These are phyloP conservation scores for Patella depressa DNA, from an alignment of 2,888 invertebrate genomes.

Conservation along the genomic window DNA sequence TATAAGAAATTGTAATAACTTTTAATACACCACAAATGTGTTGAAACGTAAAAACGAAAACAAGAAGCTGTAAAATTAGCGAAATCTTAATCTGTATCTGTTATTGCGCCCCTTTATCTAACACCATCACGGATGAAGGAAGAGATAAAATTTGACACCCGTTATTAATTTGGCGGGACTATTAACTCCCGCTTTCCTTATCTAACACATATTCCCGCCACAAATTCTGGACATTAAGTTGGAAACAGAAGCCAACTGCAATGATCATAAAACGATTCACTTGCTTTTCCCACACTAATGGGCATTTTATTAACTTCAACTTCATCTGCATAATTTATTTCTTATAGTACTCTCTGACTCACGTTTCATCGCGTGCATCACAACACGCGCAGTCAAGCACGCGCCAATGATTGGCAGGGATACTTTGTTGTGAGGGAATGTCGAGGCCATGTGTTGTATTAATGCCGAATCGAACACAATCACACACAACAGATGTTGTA, in stretches of 20 bases:
- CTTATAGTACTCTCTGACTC: slow-evolving; percentile 30
- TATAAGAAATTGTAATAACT: too few species aligned
- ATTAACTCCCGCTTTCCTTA: neutral
- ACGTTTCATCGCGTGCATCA: slow-evolving; percentile 28
- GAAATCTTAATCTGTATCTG: too few species aligned
- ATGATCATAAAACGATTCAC: slow-evolving; percentile 9
- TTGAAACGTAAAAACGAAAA: too few species aligned
- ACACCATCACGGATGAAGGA: too few species aligned
- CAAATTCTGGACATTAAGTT: too few species aligned
- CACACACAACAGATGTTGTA: too few species aligned
- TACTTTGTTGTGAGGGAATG: slow-evolving; percentile 5
- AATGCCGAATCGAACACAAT: too few species aligned
- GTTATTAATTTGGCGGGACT: slow-evolving; percentile 1
- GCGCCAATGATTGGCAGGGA: slow-evolving; percentile 10
- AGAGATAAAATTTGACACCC: too few species aligned
- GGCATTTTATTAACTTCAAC: slow-evolving; percentile 8
- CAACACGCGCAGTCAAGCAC: slow-evolving; percentile 16
- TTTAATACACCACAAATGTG: too few species aligned
- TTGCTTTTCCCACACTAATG: neutral
- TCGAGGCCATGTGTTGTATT: neutral
- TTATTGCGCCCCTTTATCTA: too few species aligned
- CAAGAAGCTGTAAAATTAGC: too few species aligned
- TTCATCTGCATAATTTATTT: slow-evolving; percentile 30
- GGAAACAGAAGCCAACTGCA: neutral
- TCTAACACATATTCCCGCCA: neutral